Percentiles rank a stretch among this genome's conserved stretches.
Conservation (phyloP, 2,888 invertebrate species). For the Drosophila peninsularis region DNA sequence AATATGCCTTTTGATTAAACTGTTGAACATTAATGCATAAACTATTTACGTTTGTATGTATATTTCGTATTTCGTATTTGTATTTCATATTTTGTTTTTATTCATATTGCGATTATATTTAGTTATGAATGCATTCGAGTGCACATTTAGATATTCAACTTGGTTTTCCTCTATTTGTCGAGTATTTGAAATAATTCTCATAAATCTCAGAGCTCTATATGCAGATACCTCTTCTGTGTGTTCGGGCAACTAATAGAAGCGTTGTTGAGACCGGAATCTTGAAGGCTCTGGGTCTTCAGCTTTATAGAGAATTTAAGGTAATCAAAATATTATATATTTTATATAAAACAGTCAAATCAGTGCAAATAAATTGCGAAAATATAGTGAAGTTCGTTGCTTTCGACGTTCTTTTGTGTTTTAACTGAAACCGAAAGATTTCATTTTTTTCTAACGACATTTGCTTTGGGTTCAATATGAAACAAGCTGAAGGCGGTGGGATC, state of each 20-base stretch:
- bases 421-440: slow-evolving; percentile 67
- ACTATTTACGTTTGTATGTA: slow-evolving; percentile 48
- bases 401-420: slow-evolving; percentile 49
- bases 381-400: slow-evolving; percentile 39
- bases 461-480: slow-evolving; percentile 54
- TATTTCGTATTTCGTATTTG: slow-evolving; percentile 36
- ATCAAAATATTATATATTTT: not conserved
- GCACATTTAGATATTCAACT: slow-evolving; percentile 47
- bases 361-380: slow-evolving; percentile 9
- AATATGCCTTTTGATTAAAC: slow-evolving; percentile 63
- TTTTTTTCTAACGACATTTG: slow-evolving; percentile 28
- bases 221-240: not conserved
- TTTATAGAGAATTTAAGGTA: not conserved
- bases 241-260: slow-evolving; percentile 4
- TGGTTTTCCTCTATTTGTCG: slow-evolving; percentile 39
- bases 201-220: not conserved
- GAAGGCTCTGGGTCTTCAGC: not conserved
- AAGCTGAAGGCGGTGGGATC: slow-evolving; percentile 77
- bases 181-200: slow-evolving; percentile 36
- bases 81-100: slow-evolving; percentile 10
- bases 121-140: slow-evolving; percentile 49
- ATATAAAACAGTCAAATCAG: not conserved
- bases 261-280: not conserved
- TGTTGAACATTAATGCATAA: slow-evolving; percentile 63
- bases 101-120: slow-evolving; percentile 44